These are phyloP conservation scores for Dinocampus coccinellae DNA, from an alignment of 2,888 invertebrate genomes.

Conservation along the genomic window DNA sequence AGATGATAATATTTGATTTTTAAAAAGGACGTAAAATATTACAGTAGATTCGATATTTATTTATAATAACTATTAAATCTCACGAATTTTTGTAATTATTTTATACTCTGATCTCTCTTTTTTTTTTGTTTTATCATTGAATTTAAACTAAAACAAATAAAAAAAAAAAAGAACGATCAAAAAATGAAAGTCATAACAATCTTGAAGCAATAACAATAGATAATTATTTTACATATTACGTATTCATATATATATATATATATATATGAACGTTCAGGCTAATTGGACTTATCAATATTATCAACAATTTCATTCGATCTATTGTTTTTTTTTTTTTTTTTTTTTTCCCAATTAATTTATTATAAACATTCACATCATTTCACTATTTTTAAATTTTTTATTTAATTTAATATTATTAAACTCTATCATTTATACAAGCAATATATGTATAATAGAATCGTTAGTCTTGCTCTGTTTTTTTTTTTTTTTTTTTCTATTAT, in stretches of 20 bases:
- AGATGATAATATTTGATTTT: conserved; percentile 35
- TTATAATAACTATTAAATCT: not conserved
- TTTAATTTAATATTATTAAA: not conserved
- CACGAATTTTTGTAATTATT: not conserved
- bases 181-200: not conserved
- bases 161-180: not conserved
- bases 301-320: not conserved
- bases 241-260: too few species aligned
- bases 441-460: conserved; percentile 50
- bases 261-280: too few species aligned
- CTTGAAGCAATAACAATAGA: not conserved
- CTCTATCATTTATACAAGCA: conserved; percentile 36
- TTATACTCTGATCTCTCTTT: not conserved
- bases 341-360: not conserved
- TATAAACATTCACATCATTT: not conserved
- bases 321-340: not conserved
- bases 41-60: not conserved
- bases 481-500: conserved; percentile 23
- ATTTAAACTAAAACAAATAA: too few species aligned
- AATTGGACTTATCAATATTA: not conserved
- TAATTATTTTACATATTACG: too few species aligned
- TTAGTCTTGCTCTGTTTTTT: conserved; percentile 48
- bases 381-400: conserved; percentile 11
- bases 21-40: conserved; percentile 39
- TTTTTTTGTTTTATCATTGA: not conserved